Conservation (phyloP, 2,888 invertebrate species). For the Onthophagus sagittarius region DNA sequence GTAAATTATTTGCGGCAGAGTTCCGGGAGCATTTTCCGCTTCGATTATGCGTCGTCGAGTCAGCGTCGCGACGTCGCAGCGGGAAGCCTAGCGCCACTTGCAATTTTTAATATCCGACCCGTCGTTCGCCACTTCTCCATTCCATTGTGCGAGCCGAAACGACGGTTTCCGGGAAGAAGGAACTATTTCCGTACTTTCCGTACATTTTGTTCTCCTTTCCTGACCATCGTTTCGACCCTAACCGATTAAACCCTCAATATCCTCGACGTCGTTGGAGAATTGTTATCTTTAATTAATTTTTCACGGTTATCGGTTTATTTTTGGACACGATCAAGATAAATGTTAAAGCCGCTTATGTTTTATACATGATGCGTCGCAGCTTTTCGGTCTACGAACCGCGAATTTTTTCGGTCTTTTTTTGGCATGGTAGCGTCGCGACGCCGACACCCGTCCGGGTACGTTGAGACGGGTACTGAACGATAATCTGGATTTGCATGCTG, state of each 20-base stretch:
- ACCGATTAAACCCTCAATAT: not conserved
- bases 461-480: not conserved
- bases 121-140: not conserved
- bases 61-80: not conserved
- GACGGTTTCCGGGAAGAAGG: not conserved
- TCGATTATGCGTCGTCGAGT: not conserved
- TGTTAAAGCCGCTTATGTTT: not conserved
- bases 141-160: not conserved
- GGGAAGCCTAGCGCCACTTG: not conserved
- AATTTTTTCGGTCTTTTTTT: not conserved
- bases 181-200: not conserved
- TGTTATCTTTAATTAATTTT: not conserved
- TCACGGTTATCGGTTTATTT: not conserved
- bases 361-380: not conserved
- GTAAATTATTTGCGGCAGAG: not conserved
- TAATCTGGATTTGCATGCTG: not conserved
- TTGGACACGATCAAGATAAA: not conserved
- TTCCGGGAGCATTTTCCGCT: not conserved
- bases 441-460: not conserved
- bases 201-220: not conserved
- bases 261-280: not conserved
- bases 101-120: not conserved
- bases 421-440: not conserved
- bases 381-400: not conserved
- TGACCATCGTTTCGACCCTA: not conserved